Conservation (phyloP, 2,888 invertebrate genomes). For the Neocrepidodera transversa region DNA sequence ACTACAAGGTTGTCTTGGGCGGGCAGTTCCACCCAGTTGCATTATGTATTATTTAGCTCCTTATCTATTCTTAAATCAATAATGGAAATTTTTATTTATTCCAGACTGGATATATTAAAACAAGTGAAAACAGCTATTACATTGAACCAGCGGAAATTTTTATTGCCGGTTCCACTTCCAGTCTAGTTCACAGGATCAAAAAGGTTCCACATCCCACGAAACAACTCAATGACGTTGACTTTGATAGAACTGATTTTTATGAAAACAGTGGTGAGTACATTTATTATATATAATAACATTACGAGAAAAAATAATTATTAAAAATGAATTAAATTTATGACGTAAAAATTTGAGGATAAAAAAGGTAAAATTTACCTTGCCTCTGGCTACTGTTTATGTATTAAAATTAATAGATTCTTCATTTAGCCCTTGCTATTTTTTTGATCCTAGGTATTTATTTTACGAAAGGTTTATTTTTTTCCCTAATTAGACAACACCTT, state of each 20-base stretch:
- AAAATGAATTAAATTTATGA: no score
- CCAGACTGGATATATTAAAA: constrained; percentile 75
- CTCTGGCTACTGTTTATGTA: no score
- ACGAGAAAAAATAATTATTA: neutral
- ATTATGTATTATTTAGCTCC: constrained; percentile 2
- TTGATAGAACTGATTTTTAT: constrained; percentile 49
- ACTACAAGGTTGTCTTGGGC: constrained; percentile 15
- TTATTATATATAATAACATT: neutral
- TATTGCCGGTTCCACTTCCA: constrained; percentile 55
- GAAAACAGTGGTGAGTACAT: constrained; percentile 51
- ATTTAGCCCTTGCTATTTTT: no score
- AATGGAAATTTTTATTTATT: constrained; percentile 48
- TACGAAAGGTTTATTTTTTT: no score
- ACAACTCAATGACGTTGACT: constrained; percentile 43
- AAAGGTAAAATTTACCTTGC: no score
- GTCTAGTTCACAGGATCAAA: constrained; percentile 63
- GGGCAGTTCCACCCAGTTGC: constrained; percentile 6
- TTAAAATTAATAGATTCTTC: no score
- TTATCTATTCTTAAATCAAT: neutral
- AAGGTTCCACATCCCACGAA: constrained; percentile 49
- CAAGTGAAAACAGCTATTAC: constrained; percentile 70
- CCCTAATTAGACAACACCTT: no score
- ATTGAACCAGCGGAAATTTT: constrained; percentile 70
- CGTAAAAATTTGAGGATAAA: no score
- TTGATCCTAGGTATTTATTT: no score